Conservation (phyloP, 2,888 invertebrate genomes). For the Andrena haemorrhoa region DNA sequence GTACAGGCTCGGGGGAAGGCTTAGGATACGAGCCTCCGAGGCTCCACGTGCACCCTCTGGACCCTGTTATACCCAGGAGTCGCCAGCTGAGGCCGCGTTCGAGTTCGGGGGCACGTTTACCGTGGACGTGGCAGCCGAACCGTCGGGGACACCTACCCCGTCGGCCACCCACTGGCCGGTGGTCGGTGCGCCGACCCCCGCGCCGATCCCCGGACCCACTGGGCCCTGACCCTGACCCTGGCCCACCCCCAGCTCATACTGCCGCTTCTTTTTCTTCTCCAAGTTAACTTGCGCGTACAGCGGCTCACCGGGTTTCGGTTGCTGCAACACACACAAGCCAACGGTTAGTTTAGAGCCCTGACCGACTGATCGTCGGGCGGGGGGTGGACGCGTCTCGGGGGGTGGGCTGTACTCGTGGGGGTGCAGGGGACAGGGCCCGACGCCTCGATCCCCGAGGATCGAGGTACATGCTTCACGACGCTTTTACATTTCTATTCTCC, state of each 20-base stretch:
- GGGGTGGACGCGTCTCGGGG: constrained; percentile 47
- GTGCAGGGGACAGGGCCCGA: constrained; percentile 33
- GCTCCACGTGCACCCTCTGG: background rate
- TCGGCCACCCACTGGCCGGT: constrained; percentile 77
- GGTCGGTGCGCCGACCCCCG: constrained; percentile 67
- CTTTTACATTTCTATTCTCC: too few relatives aligned
- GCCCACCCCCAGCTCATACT: constrained; percentile 84
- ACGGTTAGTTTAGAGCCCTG: constrained; percentile 75
- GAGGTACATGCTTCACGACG: too few relatives aligned
- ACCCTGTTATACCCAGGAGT: constrained; percentile 85
- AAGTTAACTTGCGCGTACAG: constrained; percentile 89
- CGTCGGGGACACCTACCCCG: constrained; percentile 70
- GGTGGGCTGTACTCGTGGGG: constrained; percentile 56
- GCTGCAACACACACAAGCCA: constrained; percentile 84
- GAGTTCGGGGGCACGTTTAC: constrained; percentile 82
- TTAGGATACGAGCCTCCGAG: constrained; percentile 15
- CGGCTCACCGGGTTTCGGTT: constrained; percentile 87
- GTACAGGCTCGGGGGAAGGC: constrained; percentile 40
- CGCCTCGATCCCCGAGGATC: too few relatives aligned
- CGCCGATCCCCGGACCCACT: constrained; percentile 69
- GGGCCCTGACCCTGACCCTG: constrained; percentile 80
- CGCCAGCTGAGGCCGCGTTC: constrained; percentile 83
- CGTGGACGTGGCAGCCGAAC: constrained; percentile 66
- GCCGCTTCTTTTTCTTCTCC: constrained; percentile 87
- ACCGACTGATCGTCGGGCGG: constrained; percentile 17